Evolutionary conservation across 2,797 vertebrate species (phyloP), one percentile per base, ranked within the genome.

Genomic region (Onychomys torridus): DNA sequence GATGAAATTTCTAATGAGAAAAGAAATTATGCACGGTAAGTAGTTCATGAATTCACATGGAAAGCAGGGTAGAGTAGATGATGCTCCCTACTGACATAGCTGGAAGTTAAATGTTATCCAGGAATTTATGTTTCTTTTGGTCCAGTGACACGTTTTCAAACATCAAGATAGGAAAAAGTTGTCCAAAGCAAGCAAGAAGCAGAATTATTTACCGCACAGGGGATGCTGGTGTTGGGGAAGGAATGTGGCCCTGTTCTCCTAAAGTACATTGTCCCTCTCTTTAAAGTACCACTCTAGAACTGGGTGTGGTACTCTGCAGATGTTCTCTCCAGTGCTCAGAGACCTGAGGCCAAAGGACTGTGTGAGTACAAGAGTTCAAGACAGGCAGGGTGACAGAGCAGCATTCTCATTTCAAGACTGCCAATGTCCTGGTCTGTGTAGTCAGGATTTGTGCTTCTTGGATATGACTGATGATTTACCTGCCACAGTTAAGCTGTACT

Each of bases 1-100:
- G 46, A 9, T 11, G 25, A 32, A 4, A 61, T 49, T 87, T n/a
- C 78, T 75, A 0, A 10, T 4, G 43, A 37, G 82, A 59, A 69
- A 40, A 37, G 82, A 59, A 69, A 40, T 7, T 14, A 1, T 12
- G 0, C 0, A 3, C 32, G 5, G 25, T 1, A 16, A 17, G 19
- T 55, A 57, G 55, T 57, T 21, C 71, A 3, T 37, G 4, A n/a
- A 40, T 57, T 81, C 25, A 13, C 76, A 34, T 2, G 29, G 32
- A 29, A 14, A 4, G 0, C 11, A 3, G 6, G 1, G 14, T 3
- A 8, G 19, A 2, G 25, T 0, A 5, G 65, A 3, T 12, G 3
- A 10, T 0, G 11, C 2, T 0, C 34, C 75, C 52, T 1, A 0
- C 29, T n/a, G 29, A 13, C 5, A 37, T 14, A 59, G 34, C 40